phyloP scores from a whole-genome alignment of 2,797 vertebrate species.

The Scolopax rusticola region DNA sequence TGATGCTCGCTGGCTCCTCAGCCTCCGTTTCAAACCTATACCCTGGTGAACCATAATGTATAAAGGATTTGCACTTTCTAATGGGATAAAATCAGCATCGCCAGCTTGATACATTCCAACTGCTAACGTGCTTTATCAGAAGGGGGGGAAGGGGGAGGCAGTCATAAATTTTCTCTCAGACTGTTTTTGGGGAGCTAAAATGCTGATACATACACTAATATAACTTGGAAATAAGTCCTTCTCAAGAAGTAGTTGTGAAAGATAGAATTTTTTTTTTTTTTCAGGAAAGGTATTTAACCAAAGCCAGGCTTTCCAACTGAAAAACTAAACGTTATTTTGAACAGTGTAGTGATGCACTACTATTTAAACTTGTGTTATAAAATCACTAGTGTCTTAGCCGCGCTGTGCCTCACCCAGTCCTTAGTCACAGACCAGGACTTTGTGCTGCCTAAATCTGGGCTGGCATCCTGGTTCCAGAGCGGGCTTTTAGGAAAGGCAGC shows the following conservation, averaged over 20 bases:
- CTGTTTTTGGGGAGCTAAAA: not conserved
- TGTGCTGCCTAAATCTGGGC: not conserved
- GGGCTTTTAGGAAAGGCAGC: not conserved
- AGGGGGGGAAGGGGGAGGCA: not conserved
- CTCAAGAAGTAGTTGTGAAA: not conserved
- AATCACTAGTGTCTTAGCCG: not conserved
- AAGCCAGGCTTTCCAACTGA: not conserved
- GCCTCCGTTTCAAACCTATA: not conserved
- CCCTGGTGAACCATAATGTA: not conserved
- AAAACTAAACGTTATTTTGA: not conserved
- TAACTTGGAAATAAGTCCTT: not conserved
- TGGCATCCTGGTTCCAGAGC: fast-evolving
- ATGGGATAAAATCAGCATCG: not conserved
- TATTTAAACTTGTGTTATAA: not conserved
- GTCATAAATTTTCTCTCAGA: not conserved
- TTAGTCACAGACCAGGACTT: not conserved
- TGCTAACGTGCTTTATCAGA: not conserved
- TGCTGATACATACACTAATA: not conserved
- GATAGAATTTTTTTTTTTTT: not conserved
- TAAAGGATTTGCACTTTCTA: not conserved
- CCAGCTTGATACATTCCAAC: not conserved
- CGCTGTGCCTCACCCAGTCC: not conserved
- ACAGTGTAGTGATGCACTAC: not conserved
- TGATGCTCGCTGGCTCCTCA: not conserved
- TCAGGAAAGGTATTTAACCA: not conserved